Percentiles rank a stretch among this genome's conserved stretches.
phyloP scores from a whole-genome alignment of 2,797 vertebrate genomes.

The Phataginus tricuspis region DNA sequence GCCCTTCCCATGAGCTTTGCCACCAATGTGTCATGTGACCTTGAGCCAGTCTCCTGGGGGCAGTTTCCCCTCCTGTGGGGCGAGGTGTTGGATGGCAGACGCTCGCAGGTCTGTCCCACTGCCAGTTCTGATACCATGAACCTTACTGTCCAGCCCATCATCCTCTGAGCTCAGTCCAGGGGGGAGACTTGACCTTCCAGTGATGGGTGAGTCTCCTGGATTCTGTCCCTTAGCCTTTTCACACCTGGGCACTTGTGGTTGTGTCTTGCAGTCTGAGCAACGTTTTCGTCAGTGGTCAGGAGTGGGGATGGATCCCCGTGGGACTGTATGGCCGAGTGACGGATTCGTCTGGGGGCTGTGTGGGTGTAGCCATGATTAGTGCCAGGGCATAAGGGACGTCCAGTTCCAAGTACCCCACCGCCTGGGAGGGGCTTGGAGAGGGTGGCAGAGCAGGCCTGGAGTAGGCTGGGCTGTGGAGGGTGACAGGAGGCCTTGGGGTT shows the following conservation, averaged over 20 bases:
- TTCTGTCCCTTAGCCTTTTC: not conserved
- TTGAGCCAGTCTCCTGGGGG: not conserved
- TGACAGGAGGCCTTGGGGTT: accelerated
- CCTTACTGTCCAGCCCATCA: not conserved
- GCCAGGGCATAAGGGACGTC: not conserved
- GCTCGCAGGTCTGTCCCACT: not conserved
- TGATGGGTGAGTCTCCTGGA: not conserved
- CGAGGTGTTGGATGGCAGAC: not conserved
- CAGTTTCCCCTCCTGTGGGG: not conserved
- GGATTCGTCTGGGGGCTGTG: not conserved
- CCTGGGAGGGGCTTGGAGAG: not conserved
- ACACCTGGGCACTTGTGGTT: not conserved
- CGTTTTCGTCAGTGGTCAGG: not conserved
- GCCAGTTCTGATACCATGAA: not conserved
- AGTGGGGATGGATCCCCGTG: not conserved
- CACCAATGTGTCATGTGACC: not conserved
- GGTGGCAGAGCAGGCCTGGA: not conserved
- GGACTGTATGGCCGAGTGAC: not conserved
- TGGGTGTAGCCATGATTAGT: not conserved
- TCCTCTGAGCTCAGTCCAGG: not conserved
- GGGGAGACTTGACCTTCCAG: not conserved
- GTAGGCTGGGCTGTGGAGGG: not conserved
- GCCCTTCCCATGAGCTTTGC: not conserved
- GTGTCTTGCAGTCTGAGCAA: not conserved
- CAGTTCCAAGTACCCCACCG: not conserved